phyloP scores from a whole-genome alignment of 2,113 vertebrate genomes.

The Gobiocypris rarus region DNA sequence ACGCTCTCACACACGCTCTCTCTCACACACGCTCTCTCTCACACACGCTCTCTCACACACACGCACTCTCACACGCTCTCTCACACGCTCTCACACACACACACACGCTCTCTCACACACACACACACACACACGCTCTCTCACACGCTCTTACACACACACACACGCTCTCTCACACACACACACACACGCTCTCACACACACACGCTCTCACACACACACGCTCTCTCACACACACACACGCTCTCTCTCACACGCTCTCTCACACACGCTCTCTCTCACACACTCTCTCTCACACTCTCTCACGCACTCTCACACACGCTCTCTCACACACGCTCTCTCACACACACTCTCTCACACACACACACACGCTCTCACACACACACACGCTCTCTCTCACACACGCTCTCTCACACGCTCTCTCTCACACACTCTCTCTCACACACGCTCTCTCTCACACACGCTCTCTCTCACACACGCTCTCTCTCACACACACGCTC shows the following conservation, averaged over 20 bases:
- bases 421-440: conserved; percentile 2
- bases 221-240: conserved; percentile 66
- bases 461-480: not conserved
- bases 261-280: conserved; percentile 71
- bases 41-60: not conserved
- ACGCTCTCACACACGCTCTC: conserved; percentile 69
- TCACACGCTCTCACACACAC: too few relatives aligned
- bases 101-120: not conserved
- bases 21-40: too few relatives aligned
- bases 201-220: not conserved
- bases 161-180: not conserved
- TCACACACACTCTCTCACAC: too few relatives aligned
- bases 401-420: not conserved
- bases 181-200: conserved; percentile 63
- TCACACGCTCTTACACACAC: conserved; percentile 69
- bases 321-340: conserved; percentile 72
- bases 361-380: conserved; percentile 63
- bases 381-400: not conserved
- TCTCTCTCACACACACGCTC: conserved; percentile 7
- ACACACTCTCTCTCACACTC: not conserved
- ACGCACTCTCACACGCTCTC: conserved; percentile 69
- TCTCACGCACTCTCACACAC: conserved; percentile 63
- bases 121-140: not conserved
- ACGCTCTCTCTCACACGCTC: not conserved
- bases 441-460: conserved; percentile 72